A percentile compares a stretch with the other conserved stretches of the same genome.
Evolutionary conservation across 2,113 vertebrate species (phyloP).

Genomic region (Notarius quadriscutis): DNA sequence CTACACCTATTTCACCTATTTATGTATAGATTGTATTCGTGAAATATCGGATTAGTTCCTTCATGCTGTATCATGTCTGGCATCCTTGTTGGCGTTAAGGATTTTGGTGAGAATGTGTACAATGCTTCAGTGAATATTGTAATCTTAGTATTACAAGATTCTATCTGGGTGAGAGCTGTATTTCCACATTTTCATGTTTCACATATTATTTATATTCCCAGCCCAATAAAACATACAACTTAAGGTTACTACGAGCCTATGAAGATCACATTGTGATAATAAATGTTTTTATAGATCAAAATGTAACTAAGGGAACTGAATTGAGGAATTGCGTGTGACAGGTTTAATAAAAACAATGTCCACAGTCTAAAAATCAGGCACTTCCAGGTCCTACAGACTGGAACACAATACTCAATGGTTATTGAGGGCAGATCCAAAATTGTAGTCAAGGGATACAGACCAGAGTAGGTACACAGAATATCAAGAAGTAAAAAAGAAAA

Average conservation of each 20-base stretch:
- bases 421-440: background rate
- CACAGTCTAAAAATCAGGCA: background rate
- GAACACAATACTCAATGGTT: background rate
- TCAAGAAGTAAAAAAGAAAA: background rate
- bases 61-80: background rate
- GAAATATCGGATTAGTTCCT: background rate
- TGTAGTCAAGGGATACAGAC: background rate
- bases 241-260: background rate
- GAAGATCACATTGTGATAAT: background rate
- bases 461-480: background rate
- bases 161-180: no score
- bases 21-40: background rate
- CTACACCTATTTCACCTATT: background rate
- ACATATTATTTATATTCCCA: no score
- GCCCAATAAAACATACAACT: background rate
- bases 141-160: no score
- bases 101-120: background rate
- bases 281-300: background rate
- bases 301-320: background rate
- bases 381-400: background rate
- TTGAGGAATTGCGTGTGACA: background rate
- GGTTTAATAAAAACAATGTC: background rate
- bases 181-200: no score
- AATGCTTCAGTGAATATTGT: background rate
- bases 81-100: background rate